These are phyloP conservation scores for Morus bassanus DNA, from an alignment of 2,797 vertebrate species.

Conservation along the genomic window DNA sequence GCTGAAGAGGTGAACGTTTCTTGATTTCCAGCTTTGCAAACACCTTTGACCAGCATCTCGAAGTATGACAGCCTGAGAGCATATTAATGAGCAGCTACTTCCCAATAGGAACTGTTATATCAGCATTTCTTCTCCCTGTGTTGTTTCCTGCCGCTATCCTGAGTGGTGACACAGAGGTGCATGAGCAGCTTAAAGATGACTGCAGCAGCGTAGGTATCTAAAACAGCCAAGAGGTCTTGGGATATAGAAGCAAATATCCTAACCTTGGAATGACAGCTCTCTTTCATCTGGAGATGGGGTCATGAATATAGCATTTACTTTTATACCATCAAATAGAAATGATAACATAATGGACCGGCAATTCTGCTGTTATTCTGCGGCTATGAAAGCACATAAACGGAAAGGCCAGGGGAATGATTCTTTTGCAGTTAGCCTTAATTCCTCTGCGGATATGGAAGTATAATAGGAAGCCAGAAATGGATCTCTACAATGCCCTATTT, in stretches of 20 bases:
- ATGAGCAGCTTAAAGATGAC: neutral
- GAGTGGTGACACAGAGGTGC: neutral
- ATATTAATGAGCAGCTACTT: slow-evolving; percentile 9
- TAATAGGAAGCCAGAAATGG: neutral
- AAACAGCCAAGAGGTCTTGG: neutral
- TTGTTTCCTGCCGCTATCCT: neutral
- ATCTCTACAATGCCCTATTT: neutral
- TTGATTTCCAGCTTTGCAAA: slow-evolving; percentile 32
- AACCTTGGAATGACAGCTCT: slow-evolving; percentile 18
- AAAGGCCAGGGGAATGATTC: neutral
- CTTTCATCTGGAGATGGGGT: neutral
- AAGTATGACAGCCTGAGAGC: slow-evolving; percentile 5
- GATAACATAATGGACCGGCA: neutral
- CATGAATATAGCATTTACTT: slow-evolving; percentile 34
- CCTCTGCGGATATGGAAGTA: neutral
- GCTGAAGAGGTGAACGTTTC: neutral
- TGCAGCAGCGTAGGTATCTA: neutral
- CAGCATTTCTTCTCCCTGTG: neutral
- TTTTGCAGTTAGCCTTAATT: neutral
- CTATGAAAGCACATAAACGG: neutral
- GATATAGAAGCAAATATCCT: neutral
- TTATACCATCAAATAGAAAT: slow-evolving; percentile 18
- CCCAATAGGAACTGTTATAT: neutral
- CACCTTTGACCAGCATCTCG: slow-evolving; percentile 9
- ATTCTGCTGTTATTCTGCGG: neutral